phyloP scores from a whole-genome alignment of 2,113 vertebrate genomes.

The Fulmarus glacialis region DNA sequence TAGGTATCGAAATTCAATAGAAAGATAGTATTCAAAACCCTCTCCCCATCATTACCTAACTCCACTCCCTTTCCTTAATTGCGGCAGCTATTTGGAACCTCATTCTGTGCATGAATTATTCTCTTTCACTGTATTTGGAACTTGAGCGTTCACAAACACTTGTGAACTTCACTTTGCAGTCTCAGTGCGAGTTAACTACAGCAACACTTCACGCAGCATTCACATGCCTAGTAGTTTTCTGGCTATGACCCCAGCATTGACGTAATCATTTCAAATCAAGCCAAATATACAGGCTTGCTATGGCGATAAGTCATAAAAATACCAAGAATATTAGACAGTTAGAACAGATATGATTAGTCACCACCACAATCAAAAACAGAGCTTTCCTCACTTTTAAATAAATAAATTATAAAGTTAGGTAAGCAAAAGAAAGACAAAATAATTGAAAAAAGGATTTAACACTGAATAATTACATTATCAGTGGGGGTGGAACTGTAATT shows the following conservation, averaged over 20 bases:
- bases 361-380: background rate
- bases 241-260: background rate
- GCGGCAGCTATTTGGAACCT: background rate
- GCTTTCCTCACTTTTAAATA: background rate
- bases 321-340: background rate
- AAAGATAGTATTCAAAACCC: background rate
- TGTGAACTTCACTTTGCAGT: background rate
- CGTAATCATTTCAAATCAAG: background rate
- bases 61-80: background rate
- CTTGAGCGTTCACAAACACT: background rate
- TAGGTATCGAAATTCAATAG: background rate
- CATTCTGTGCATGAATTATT: background rate
- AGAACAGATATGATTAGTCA: background rate
- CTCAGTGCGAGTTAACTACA: background rate
- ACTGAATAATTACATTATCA: background rate
- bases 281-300: background rate
- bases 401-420: background rate
- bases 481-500: background rate
- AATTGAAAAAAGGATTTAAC: background rate
- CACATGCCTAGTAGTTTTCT: background rate
- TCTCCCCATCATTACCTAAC: background rate
- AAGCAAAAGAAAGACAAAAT: background rate
- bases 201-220: background rate
- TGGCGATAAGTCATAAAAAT: background rate
- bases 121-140: background rate